Conservation (phyloP, 1,140 invertebrate species). For the Leptonema lineaticorne region DNA sequence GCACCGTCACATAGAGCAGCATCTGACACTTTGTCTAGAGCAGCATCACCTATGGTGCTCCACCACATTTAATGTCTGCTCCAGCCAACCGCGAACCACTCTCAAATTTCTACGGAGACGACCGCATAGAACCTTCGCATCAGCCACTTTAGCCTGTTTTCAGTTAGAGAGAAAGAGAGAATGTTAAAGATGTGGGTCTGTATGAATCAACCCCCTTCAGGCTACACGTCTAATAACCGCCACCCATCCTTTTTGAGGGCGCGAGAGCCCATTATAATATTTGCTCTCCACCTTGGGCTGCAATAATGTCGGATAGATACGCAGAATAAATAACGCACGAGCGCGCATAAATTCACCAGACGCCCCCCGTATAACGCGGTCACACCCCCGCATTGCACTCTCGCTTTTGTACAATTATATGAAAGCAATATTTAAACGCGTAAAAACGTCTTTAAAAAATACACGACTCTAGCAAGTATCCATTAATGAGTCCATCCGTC, state of each 20-base stretch:
- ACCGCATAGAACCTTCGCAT: neutral
- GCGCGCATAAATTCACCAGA: neutral
- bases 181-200: neutral
- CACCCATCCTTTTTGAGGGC: constrained; percentile 31
- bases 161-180: neutral
- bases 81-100: constrained; percentile 10
- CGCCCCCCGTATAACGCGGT: neutral
- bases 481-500: too few relatives aligned
- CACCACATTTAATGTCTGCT: constrained; percentile 31
- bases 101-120: constrained; percentile 34
- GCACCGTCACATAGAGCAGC: constrained; percentile 26
- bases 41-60: constrained; percentile 24
- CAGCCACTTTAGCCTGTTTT: neutral
- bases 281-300: constrained; percentile 19
- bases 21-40: constrained; percentile 41
- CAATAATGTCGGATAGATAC: constrained; percentile 17
- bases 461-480: too few relatives aligned
- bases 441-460: too few relatives aligned
- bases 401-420: too few relatives aligned
- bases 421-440: too few relatives aligned
- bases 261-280: constrained; percentile 28
- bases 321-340: constrained; percentile 20
- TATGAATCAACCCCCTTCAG: neutral
- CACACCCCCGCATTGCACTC: too few relatives aligned
- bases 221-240: constrained; percentile 37